A percentile compares a stretch with the other conserved stretches of the same genome.
Conservation (phyloP, 2,888 invertebrate genomes). For the Serripes groenlandicus region DNA sequence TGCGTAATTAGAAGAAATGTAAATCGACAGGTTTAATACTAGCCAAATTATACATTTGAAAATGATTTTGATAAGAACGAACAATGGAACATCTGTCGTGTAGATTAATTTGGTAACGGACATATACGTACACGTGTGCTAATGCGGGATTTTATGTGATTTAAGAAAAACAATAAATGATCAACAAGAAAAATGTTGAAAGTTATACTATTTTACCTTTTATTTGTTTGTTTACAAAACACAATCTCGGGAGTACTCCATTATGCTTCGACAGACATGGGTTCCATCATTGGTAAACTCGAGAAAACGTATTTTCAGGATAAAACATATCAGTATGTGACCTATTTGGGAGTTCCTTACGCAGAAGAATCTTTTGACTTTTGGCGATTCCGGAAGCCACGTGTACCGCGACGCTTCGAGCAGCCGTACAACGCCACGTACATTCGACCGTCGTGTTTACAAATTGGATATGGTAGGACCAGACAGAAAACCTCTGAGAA, state of each 20-base stretch:
- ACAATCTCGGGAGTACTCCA: slow-evolving; percentile 22
- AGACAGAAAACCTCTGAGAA: slow-evolving; percentile 44
- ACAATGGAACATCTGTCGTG: too few relatives aligned
- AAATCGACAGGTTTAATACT: too few relatives aligned
- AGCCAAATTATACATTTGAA: too few relatives aligned
- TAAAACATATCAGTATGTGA: slow-evolving; percentile 21
- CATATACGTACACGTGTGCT: too few relatives aligned
- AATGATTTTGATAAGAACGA: too few relatives aligned
- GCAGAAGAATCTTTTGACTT: slow-evolving; percentile 29
- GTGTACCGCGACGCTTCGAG: slow-evolving; percentile 28
- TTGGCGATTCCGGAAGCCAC: slow-evolving; percentile 43
- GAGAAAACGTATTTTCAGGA: slow-evolving; percentile 38
- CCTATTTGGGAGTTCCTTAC: slow-evolving; percentile 63
- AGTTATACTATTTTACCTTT: too few relatives aligned
- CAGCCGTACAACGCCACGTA: slow-evolving; percentile 62
- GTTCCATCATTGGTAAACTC: slow-evolving; percentile 52
- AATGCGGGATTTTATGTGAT: too few relatives aligned
- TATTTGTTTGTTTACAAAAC: too few relatives aligned
- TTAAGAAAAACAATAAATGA: too few relatives aligned
- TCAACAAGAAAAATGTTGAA: too few relatives aligned
- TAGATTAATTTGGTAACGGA: too few relatives aligned
- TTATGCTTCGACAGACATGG: slow-evolving; percentile 52
- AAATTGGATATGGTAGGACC: slow-evolving; percentile 39
- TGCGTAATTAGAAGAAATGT: too few relatives aligned
- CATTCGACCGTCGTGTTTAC: slow-evolving; percentile 48